Evolutionary conservation across 1,140 invertebrate genomes (phyloP).

Genomic region (Drosophila navojoa): DNA sequence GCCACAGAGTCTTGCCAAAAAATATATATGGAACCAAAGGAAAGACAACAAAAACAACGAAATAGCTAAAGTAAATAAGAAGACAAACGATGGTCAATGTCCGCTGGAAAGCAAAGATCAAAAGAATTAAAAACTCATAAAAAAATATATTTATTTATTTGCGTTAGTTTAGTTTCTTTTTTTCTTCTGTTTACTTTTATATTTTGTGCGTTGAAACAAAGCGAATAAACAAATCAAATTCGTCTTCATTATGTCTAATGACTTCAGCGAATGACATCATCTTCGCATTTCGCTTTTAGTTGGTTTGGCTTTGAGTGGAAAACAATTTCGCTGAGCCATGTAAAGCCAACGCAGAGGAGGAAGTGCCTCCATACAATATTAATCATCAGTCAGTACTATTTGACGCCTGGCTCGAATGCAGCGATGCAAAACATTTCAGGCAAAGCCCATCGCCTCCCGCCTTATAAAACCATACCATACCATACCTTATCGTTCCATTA

Average conservation of each 20-base stretch:
- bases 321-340: slow-evolving; percentile 17
- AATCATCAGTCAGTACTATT: not conserved
- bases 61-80: not conserved
- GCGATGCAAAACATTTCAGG: slow-evolving; percentile 63
- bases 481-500: slow-evolving; percentile 20
- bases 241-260: slow-evolving; percentile 68
- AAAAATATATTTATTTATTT: slow-evolving; percentile 21
- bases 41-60: no score
- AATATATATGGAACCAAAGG: slow-evolving; percentile 27
- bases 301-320: slow-evolving; percentile 28
- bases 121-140: slow-evolving; percentile 9
- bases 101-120: slow-evolving; percentile 14
- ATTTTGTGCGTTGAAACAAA: slow-evolving; percentile 25
- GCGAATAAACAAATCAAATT: slow-evolving; percentile 65
- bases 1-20: slow-evolving; percentile 70
- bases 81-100: slow-evolving; percentile 35
- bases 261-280: slow-evolving; percentile 46
- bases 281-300: slow-evolving; percentile 9
- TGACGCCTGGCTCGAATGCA: slow-evolving; percentile 66
- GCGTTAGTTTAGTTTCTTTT: slow-evolving; percentile 7
- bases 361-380: not conserved
- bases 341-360: not conserved
- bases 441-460: not conserved
- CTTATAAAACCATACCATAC: not conserved
- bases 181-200: not conserved